phyloP scores from a whole-genome alignment of 2,888 invertebrate species.

The Chloroclystis v-ata region DNA sequence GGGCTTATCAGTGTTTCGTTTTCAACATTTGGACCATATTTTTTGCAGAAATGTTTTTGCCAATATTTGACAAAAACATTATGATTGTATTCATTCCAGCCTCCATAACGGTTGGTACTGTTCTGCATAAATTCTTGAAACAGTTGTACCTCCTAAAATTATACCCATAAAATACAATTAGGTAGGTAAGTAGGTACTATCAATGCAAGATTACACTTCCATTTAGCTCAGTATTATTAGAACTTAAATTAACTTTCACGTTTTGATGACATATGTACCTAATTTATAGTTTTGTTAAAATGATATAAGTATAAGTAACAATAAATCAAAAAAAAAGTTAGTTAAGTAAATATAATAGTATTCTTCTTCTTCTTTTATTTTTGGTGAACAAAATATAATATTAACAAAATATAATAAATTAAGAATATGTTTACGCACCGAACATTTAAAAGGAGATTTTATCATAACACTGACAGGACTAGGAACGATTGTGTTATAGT shows the following conservation, averaged over 20 bases:
- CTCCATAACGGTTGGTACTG: conserved; percentile 72
- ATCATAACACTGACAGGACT: conserved; percentile 61
- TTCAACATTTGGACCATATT: conserved; percentile 11
- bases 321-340: no score
- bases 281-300: no score
- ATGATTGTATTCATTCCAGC: conserved; percentile 78
- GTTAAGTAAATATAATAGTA: no score
- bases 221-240: no score
- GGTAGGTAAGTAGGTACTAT: no score
- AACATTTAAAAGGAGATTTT: conserved; percentile 57
- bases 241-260: no score
- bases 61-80: conserved; percentile 69
- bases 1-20: conserved; percentile 21
- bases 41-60: conserved; percentile 47
- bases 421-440: conserved; percentile 39
- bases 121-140: conserved; percentile 74
- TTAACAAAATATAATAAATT: no score
- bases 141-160: conserved; percentile 68
- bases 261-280: no score
- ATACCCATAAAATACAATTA: not conserved
- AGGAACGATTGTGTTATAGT: conserved; percentile 51
- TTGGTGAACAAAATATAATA: no score
- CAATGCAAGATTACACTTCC: no score
- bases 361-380: no score
- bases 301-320: no score